These are phyloP conservation scores for Littorina saxatilis DNA, from an alignment of 1,140 invertebrate genomes.

Conservation along the genomic window DNA sequence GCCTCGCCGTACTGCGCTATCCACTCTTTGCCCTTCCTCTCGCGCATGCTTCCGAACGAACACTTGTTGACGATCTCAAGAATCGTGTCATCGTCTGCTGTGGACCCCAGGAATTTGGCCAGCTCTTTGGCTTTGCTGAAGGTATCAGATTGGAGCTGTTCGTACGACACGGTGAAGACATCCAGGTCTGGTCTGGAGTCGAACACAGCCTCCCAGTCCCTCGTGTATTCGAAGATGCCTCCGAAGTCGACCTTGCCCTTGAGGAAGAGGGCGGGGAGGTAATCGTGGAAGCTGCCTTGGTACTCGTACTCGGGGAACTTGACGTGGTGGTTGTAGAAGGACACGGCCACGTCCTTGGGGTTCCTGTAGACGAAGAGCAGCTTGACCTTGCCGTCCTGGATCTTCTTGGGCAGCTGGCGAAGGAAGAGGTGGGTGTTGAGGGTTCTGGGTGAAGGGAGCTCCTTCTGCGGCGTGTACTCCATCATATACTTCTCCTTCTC, in stretches of 20 bases:
- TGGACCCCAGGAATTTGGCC: slow-evolving; percentile 22
- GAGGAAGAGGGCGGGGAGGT: slow-evolving; percentile 17
- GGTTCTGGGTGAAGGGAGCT: slow-evolving; percentile 43
- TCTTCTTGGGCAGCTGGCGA: slow-evolving; percentile 38
- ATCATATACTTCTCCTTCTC: slow-evolving; percentile 48
- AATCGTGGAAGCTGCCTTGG: slow-evolving; percentile 33
- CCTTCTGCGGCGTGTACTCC: slow-evolving; percentile 36
- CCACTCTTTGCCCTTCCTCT: slow-evolving; percentile 28
- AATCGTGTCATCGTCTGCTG: slow-evolving; percentile 25
- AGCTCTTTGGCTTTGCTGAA: slow-evolving; percentile 25
- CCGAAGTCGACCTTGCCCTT: slow-evolving; percentile 53
- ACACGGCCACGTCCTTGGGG: slow-evolving; percentile 61
- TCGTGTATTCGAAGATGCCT: slow-evolving; percentile 51
- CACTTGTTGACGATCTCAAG: slow-evolving; percentile 15
- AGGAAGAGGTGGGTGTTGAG: slow-evolving; percentile 50
- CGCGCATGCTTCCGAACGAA: slow-evolving; percentile 6
- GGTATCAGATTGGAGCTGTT: slow-evolving; percentile 45
- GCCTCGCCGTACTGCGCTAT: slow-evolving; percentile 9
- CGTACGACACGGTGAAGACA: slow-evolving; percentile 48
- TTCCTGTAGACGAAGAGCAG: slow-evolving; percentile 51
- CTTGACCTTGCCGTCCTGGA: slow-evolving; percentile 44
- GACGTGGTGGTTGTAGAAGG: slow-evolving; percentile 50
- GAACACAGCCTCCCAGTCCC: slow-evolving; percentile 49
- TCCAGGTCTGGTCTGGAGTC: slow-evolving; percentile 35
- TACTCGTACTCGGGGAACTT: slow-evolving; percentile 38